Base-by-base conservation (phyloP, 2,888 invertebrate genomes). In the Palloptera scutellata region DNA sequence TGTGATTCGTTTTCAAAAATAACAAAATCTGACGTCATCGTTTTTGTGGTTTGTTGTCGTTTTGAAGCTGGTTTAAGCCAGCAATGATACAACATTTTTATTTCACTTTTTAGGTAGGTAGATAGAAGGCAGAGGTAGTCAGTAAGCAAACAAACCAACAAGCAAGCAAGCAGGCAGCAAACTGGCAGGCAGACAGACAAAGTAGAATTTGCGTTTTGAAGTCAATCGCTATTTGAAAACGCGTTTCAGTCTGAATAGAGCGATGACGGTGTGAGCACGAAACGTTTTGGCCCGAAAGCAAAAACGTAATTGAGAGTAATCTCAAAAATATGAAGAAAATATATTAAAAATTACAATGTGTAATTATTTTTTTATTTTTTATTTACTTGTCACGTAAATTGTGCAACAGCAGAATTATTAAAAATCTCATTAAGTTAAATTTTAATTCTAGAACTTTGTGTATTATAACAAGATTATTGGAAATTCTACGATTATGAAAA, bases 241-340 rank as follows among this genome's bases (percentile, higher is more conserved):
- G 70, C 69, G 70, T 64, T 72, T 77, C 81, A 81, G 81, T 81
- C 78, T 74, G 70, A 76, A 76, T 75, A 71, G 76, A 79, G 79
- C 82, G 75, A 76, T 72, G 77, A 76, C 71, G 74, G 79, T 75
- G 81, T 77, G 75, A 75, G 74, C 76, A 78, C 70, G 30, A 55
- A 64, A 43, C 4, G 20, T 48, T 19, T 40, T n/a, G 59, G 20
- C 15, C 41, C 48, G 42, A 64, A 70, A 60, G 65, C 67, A 65
- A 67, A 55, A 63, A 62, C 66, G 60, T 61, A 61, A 61, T 48
- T 58, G 15, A 54, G 43, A 15, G 11, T 13, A 54, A 15, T 19
- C 30, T 4, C 51, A 63, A 59, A 45, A 57, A 67, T 4, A 4
- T 30, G 6, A 48, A 61, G 17, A 8, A n/a, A 61, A 40, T 17